These are phyloP conservation scores for Dryococelus australis DNA, from an alignment of 2,888 invertebrate species.

Conservation along the genomic window DNA sequence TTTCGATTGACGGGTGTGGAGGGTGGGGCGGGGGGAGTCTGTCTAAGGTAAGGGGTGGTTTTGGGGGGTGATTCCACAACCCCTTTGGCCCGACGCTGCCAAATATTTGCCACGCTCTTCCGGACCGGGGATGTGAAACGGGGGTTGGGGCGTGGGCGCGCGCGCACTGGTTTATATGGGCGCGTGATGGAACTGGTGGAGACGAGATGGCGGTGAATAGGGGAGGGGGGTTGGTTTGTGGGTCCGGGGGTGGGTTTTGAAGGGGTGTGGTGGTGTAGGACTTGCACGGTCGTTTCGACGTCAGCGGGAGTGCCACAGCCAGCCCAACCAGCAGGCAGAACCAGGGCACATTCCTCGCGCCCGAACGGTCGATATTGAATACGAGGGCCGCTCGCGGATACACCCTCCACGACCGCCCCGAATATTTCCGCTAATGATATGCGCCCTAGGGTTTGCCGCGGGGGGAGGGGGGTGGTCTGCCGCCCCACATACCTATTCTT, in stretches of 20 bases:
- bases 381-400: neutral
- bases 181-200: too few relatives aligned
- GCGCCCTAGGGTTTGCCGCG: neutral
- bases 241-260: neutral
- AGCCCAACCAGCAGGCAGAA: too few relatives aligned
- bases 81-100: neutral
- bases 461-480: neutral
- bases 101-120: constrained; percentile 1
- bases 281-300: too few relatives aligned
- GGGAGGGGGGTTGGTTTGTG: neutral
- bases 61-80: neutral
- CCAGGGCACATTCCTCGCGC: neutral
- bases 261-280: too few relatives aligned
- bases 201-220: neutral
- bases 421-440: constrained; percentile 16
- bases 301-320: too few relatives aligned
- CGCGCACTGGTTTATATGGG: neutral
- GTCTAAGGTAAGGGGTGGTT: too few relatives aligned
- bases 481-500: neutral
- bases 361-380: neutral
- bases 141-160: too few relatives aligned
- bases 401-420: neutral
- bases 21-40: too few relatives aligned
- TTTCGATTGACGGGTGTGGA: too few relatives aligned
- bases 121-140: neutral